Base-by-base conservation (phyloP, 2,113 vertebrate genomes). In the Mystacornis crossleyi region DNA sequence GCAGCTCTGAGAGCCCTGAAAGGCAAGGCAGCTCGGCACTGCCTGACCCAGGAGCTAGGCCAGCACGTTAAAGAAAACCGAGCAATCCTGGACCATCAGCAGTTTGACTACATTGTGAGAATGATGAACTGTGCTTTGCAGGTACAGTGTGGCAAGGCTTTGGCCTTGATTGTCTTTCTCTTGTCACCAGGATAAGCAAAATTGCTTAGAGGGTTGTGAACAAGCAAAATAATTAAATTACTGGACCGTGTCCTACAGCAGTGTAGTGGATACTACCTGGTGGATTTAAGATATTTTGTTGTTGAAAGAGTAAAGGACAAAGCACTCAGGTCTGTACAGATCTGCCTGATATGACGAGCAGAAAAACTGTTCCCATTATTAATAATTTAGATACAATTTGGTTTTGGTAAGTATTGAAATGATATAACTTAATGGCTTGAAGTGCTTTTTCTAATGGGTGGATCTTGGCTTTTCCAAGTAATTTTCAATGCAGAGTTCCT, bases 91-190 rank as follows among this genome's bases (percentile, higher is more conserved):
- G 99, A 99, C 96, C 99, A 99, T 93, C 99, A 99, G 53, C 99
- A 99, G 97, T 99, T 99, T 71, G 99, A 99, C 97, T 99, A 99
- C 95, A 97, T 99, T 36, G 98, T 99, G 89, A 98, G 99, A 65
- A 99, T 99, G 99, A 99, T 99, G 98, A 99, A 99, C 96, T 99
- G 99, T 94, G 99, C 99, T 61, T 97, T 99, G 38, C 99, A 99
- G 99, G 99, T 99, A 98, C 97, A 33, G 23, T 72, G 2, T 25
- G 23, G 15, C 60, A 70, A 43, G 26, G 6, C 42, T 29, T 51
- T 86, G 28, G 66, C 82, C 54, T 78, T 87, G 42, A 2, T 42
- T 77, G 31, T 14, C 51, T 60, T 58, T 18, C 14, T 55, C 33
- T 43, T 40, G 12, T 43, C 71, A 3, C 14, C 45, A 26, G 21